Conservation (phyloP, 2,888 invertebrate genomes). For the Helicoverpa assulta region DNA sequence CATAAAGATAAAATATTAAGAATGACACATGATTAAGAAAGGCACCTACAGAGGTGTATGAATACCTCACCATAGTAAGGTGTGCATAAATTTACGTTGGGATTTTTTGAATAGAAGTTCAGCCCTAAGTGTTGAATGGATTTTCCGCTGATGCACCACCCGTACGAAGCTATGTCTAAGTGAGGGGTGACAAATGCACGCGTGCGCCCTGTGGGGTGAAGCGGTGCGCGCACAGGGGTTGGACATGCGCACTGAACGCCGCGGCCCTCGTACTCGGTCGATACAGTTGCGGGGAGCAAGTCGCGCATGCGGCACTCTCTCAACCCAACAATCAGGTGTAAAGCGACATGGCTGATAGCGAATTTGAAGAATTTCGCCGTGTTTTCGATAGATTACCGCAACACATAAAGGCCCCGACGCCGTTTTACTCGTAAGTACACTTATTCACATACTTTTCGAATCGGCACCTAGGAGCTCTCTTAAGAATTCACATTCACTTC, state of each 20-base stretch:
- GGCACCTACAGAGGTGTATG: neutral
- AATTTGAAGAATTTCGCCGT: constrained; percentile 97
- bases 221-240: constrained; percentile 69
- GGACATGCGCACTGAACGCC: constrained; percentile 69
- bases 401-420: constrained; percentile 94
- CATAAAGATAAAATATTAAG: too few relatives aligned
- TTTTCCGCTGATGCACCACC: constrained; percentile 78
- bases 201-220: constrained; percentile 59
- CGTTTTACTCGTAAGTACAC: constrained; percentile 96
- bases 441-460: constrained; percentile 38
- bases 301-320: constrained; percentile 81
- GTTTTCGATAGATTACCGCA: constrained; percentile 95
- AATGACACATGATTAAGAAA: too few relatives aligned
- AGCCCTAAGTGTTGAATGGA: constrained; percentile 52
- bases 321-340: constrained; percentile 92
- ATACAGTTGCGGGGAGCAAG: constrained; percentile 72
- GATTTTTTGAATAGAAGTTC: constrained; percentile 4
- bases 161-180: constrained; percentile 46
- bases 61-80: neutral
- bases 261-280: constrained; percentile 72
- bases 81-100: neutral
- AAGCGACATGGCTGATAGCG: constrained; percentile 96
- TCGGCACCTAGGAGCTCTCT: neutral
- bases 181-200: constrained; percentile 63
- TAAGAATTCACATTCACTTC: constrained; percentile 41